phyloP scores from a whole-genome alignment of 1,140 invertebrate genomes.

The Glomeris maerens region DNA sequence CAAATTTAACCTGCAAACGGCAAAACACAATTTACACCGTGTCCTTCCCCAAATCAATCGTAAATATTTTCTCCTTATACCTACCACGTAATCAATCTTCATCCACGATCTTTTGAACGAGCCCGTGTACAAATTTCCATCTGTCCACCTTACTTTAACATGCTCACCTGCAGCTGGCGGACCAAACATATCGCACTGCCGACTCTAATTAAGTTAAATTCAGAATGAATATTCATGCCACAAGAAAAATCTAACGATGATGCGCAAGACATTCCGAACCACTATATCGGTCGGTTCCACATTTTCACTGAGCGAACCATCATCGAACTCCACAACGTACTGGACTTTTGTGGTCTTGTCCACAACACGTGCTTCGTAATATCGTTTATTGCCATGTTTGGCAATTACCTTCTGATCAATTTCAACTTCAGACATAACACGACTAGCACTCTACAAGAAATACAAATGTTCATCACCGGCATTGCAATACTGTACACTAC shows the following conservation, averaged over 20 bases:
- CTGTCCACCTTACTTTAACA: constrained; percentile 43
- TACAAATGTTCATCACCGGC: constrained; percentile 16
- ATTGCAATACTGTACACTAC: neutral
- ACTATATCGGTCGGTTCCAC: constrained; percentile 38
- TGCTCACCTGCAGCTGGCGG: constrained; percentile 33
- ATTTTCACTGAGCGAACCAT: constrained; percentile 47
- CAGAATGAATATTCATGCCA: neutral
- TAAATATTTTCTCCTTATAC: constrained; percentile 14
- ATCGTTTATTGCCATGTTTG: constrained; percentile 46
- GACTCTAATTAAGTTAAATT: constrained; percentile 8
- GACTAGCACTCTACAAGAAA: constrained; percentile 11
- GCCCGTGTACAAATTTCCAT: constrained; percentile 42
- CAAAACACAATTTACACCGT: constrained; percentile 9
- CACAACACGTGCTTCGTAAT: constrained; percentile 41
- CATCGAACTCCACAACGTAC: constrained; percentile 47
- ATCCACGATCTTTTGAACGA: constrained; percentile 40
- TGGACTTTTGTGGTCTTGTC: constrained; percentile 36
- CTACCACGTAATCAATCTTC: constrained; percentile 39
- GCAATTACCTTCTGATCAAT: constrained; percentile 40
- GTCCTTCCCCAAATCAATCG: constrained; percentile 8
- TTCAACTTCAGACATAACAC: constrained; percentile 21
- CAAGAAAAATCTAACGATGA: constrained; percentile 7
- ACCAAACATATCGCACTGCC: constrained; percentile 22
- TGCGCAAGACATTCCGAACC: constrained; percentile 23
- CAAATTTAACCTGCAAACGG: constrained; percentile 31